These are phyloP conservation scores for Clepsis dumicolana DNA, from an alignment of 2,888 invertebrate genomes.

Conservation along the genomic window DNA sequence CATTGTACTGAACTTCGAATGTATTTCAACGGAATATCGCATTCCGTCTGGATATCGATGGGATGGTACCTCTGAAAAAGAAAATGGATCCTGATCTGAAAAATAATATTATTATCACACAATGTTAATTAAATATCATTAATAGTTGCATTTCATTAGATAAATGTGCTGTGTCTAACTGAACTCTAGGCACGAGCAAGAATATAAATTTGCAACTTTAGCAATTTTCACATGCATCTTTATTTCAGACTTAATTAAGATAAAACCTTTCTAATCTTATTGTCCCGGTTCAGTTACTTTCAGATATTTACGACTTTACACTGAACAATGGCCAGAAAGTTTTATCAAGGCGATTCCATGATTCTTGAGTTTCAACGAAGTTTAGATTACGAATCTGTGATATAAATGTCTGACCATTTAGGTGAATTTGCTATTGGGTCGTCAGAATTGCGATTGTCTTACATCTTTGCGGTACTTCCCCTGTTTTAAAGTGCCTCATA, in stretches of 20 bases:
- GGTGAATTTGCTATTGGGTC: background rate
- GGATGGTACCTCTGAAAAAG: too few species aligned
- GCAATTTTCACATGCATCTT: background rate
- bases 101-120: too few species aligned
- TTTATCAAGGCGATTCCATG: background rate
- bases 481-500: background rate
- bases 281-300: constrained; percentile 8
- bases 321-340: background rate
- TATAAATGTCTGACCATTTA: background rate
- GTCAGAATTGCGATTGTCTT: background rate
- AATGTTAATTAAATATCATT: too few species aligned
- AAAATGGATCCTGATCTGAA: too few species aligned
- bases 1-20: too few species aligned
- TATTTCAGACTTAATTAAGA: constrained; percentile 11
- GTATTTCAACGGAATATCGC: too few species aligned
- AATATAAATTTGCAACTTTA: background rate
- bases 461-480: background rate
- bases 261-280: constrained; percentile 24
- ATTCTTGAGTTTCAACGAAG: background rate
- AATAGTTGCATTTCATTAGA: too few species aligned
- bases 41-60: too few species aligned
- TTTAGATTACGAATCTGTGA: background rate
- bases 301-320: constrained; percentile 6
- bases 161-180: too few species aligned
- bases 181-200: too few species aligned